A percentile compares a stretch with the other conserved stretches of the same genome.
phyloP scores from a whole-genome alignment of 2,888 invertebrate genomes.

The Ernsta delagoae region DNA sequence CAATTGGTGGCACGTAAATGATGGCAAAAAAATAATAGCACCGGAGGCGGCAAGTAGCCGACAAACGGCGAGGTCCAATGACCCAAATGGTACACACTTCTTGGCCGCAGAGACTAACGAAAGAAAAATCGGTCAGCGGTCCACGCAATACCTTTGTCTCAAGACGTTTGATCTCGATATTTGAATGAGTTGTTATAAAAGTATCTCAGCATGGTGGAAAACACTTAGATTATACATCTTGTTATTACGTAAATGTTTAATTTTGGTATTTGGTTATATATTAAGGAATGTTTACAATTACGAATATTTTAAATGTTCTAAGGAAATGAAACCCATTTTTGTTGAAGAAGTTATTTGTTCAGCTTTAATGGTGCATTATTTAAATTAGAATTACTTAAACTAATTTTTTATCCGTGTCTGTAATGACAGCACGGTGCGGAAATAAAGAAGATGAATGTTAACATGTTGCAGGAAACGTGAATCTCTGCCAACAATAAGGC shows the following conservation, averaged over 20 bases:
- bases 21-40: conserved; percentile 59
- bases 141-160: conserved; percentile 43
- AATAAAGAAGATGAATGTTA: conserved; percentile 16
- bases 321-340: background rate
- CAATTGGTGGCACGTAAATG: conserved; percentile 67
- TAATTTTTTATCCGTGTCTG: no score
- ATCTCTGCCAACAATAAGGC: conserved; percentile 25
- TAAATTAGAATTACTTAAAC: no score
- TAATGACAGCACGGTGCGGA: background rate
- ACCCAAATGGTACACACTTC: conserved; percentile 78
- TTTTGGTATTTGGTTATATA: background rate
- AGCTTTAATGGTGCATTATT: background rate
- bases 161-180: background rate
- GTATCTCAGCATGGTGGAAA: background rate
- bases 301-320: background rate
- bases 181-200: background rate
- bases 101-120: conserved; percentile 72
- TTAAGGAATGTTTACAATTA: background rate
- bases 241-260: conserved; percentile 7
- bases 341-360: background rate
- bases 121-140: conserved; percentile 74
- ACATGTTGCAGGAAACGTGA: conserved; percentile 33
- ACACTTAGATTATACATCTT: background rate
- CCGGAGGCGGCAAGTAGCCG: conserved; percentile 65
- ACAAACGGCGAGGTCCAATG: conserved; percentile 81